These are phyloP conservation scores for Caenorhabditis drosophilae DNA, from an alignment of 2,888 invertebrate species.

Conservation along the genomic window DNA sequence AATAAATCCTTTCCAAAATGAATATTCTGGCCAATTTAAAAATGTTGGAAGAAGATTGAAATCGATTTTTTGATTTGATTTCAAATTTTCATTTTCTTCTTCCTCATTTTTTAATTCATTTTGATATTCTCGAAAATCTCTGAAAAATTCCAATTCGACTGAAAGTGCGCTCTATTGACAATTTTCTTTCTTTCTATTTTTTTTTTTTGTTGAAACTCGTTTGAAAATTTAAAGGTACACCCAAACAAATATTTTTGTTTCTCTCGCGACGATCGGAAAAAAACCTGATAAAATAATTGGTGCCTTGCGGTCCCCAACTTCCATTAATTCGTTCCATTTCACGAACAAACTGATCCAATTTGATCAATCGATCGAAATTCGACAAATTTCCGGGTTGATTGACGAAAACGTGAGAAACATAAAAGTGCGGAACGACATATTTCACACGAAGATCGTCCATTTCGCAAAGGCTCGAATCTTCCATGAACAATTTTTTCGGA, in stretches of 20 bases:
- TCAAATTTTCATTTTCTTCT: conserved; percentile 6
- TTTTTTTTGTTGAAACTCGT: too few species aligned
- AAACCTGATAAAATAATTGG: conserved; percentile 49
- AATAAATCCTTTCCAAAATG: conserved; percentile 59
- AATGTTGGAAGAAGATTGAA: conserved; percentile 44
- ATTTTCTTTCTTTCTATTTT: too few species aligned
- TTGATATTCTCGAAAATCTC: conserved; percentile 41
- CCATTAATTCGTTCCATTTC: conserved; percentile 58
- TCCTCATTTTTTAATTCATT: conserved; percentile 29
- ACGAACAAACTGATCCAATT: conserved; percentile 48
- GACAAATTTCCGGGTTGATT: conserved; percentile 58
- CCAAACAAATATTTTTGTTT: too few species aligned
- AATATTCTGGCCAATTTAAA: conserved; percentile 60
- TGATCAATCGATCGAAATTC: conserved; percentile 30
- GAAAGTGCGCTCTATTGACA: neutral
- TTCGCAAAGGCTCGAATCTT: conserved; percentile 62
- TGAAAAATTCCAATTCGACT: conserved; percentile 5
- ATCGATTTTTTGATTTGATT: conserved; percentile 9
- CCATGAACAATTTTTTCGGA: conserved; percentile 62
- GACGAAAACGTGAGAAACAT: conserved; percentile 54
- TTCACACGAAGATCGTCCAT: conserved; percentile 63
- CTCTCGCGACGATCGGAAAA: too few species aligned
- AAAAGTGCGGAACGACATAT: conserved; percentile 63
- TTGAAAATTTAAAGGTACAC: too few species aligned
- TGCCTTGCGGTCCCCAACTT: conserved; percentile 56